phyloP scores from a whole-genome alignment of 2,113 vertebrate species.

The Mustelus asterias region DNA sequence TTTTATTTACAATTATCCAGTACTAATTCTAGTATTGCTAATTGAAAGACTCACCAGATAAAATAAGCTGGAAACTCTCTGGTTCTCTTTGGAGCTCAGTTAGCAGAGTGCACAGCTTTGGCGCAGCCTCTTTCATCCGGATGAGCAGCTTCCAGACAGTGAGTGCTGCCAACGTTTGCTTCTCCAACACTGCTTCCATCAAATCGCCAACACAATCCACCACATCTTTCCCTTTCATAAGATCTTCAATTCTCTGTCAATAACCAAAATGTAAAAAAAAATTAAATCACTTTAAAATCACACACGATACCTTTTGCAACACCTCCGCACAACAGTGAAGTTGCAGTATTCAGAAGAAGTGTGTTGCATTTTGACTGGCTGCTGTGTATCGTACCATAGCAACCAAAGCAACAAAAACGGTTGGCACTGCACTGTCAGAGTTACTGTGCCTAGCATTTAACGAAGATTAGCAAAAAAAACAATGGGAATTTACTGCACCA shows the following conservation, averaged over 20 bases:
- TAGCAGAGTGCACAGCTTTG: constrained; percentile 45
- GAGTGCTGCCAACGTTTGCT: constrained; percentile 46
- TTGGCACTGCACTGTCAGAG: neutral
- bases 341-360: neutral
- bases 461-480: neutral
- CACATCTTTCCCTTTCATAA: constrained; percentile 43
- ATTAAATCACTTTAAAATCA: neutral
- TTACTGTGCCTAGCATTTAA: constrained; percentile 32
- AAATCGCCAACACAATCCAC: constrained; percentile 46
- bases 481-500: neutral
- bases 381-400: constrained; percentile 3
- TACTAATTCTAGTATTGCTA: neutral
- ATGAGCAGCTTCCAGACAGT: constrained; percentile 59
- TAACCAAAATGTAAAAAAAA: neutral
- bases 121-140: constrained; percentile 42
- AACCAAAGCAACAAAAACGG: constrained; percentile 20
- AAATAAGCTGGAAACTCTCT: constrained; percentile 48
- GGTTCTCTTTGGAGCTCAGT: constrained; percentile 57
- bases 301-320: neutral
- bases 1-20: neutral
- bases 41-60: constrained; percentile 44
- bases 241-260: constrained; percentile 51
- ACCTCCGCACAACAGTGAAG: neutral
- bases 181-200: constrained; percentile 50
- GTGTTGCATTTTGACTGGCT: constrained; percentile 14